Base-by-base conservation (phyloP, 2,888 invertebrate genomes). In the Augochlorella aurata region DNA sequence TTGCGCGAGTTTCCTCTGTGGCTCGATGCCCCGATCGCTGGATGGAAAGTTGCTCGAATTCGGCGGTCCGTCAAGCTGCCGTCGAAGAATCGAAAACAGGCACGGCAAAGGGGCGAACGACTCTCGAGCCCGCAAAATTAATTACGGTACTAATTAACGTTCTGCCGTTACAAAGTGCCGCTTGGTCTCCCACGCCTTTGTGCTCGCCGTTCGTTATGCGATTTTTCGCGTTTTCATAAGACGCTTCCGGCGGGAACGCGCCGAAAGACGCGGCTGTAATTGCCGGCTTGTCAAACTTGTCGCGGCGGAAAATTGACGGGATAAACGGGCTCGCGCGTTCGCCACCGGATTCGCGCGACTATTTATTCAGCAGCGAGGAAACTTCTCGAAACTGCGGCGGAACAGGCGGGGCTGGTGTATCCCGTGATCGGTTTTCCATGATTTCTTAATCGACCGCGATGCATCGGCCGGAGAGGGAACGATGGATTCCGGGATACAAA, bases 141-240 rank as follows among this genome's bases (percentile, higher is more conserved):
- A 88, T 88, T 88, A 88, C 50, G 29, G 74, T 77, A 81, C 83
- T 86, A 86, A 85, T 86, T 86, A 88, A 86, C 85, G 77, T 78
- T 74, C 75, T 1, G 21, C 65, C 54, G 67, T 79, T 66, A 78
- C 83, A 87, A 87, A 87, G 86, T 70, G 72, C 49, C 14, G 38
- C 65, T 44, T 16, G 68, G 18, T 38, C 29, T 49, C 38, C 24
- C 2, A 14, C 14, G 54, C 69, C 84, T 85, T 87, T 87, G 85
- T 76, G 54, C 58, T 45, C 54, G 74, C 65, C 63, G 77, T 54
- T 65, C 67, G 47, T n/a, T 66, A 29, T 71, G 78, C 61, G 74
- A 74, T 85, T 84, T 84, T 85, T 78, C 73, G 75, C 58, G 21
- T 76, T 66, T 12, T 29, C 73, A 8, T n/a, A 54, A 73, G 58